Evolutionary conservation across 2,888 invertebrate genomes (phyloP), one percentile per base, ranked within the genome.

Genomic region (Aleiodes alternator): DNA sequence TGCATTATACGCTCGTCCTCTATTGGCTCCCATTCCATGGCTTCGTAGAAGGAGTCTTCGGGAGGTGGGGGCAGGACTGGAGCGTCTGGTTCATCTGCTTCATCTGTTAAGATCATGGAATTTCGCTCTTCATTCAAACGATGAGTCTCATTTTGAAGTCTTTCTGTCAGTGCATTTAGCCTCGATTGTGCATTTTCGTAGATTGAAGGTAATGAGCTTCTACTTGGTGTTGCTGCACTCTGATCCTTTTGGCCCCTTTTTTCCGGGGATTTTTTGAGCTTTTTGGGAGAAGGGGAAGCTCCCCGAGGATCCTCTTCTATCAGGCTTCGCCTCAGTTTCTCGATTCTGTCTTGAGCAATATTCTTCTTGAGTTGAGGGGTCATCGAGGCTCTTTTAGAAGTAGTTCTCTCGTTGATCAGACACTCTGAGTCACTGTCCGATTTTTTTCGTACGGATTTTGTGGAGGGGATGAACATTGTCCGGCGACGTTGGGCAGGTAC

Each of bases 21-120:
- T 72, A 88, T 84, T 0, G 89, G 86, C 76, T 89, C 89, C 90
- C 90, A 90, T 14, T 90, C 90, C 90, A 90, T 90, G 4, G 50
- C 51, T 77, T 88, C 89, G 61, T 80, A 82, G 73, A 81, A 82
- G 8, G 69, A 55, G 38, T 83, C 78, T 14, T 61, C 57, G 7
- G 31, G 31, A 29, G 50, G 38, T n/a, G n/a, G 16, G 7, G 53
- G 4, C 9, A 23, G 23, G 23, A 55, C 55, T 43, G 31, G 14
- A 16, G 56, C 16, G 16, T 55, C 61, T 4, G 12, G 8, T 0
- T 7, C 7, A 1, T 43, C 16, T 64, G 16, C 9, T 31, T 16
- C 8, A 1, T 31, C 50, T 51, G 31, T 11, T 3, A 23, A 14
- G n/a, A 4, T 51, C 29, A 31, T 11, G 4, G 31, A 68, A 51